Evolutionary conservation across 2,888 invertebrate species (phyloP), one percentile per base, ranked within the genome.

Genomic region (Ophion slaviceki): DNA sequence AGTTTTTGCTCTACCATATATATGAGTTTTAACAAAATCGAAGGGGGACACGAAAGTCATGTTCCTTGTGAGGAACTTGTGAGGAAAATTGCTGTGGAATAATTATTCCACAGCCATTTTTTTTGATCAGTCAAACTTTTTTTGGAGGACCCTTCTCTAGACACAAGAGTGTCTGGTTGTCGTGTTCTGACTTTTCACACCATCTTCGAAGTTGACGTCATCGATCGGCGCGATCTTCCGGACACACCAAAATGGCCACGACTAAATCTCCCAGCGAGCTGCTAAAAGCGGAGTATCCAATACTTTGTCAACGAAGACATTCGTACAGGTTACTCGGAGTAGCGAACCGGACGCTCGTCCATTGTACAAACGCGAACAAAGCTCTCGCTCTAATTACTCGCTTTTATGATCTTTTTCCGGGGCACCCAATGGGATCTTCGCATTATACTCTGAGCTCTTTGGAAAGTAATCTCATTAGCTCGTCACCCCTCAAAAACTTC

Each of bases 381-480:
- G 92, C 91, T 88, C 71, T 81, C 87, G 89, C 89, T 90, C 90
- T 92, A 92, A 93, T 92, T 92, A 92, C 91, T 91, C 89, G 89
- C 90, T 90, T 92, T 92, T 91, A 92, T 92, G 91, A 92, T 92
- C 91, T 92, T 91, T 92, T 92, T 90, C 91, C 78, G 70, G 75
- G 89, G 89, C 90, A 89, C 91, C 90, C 91, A 92, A 92, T 92
- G 91, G 90, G 90, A 91, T 92, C 91, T 91, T 89, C 91, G 91
- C 91, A 88, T 91, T 91, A 90, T 88, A 89, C 89, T 90, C 89
- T 89, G 89, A 84, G 89, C 88, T 89, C 89, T 87, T 88, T 85
- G 87, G 87, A 90, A 90, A 90, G 90, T 92, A 91, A 92, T 92
- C 90, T 91, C 91, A 91, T 92, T 92, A 91, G 90, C 88, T 89